These are phyloP conservation scores for Brenthis daphne DNA, from an alignment of 2,888 invertebrate species.

Conservation along the genomic window DNA sequence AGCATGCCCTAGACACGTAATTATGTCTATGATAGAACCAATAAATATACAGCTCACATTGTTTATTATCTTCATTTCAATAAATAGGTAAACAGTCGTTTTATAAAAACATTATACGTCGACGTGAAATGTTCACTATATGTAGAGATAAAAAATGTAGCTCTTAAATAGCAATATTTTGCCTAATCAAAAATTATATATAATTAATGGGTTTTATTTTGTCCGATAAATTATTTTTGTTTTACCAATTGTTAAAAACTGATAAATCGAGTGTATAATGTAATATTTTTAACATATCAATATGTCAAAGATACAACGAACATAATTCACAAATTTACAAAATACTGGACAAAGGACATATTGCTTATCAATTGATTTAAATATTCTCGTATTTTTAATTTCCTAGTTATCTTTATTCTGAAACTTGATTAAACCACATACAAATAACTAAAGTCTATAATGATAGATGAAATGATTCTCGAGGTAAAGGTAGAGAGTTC, in stretches of 20 bases:
- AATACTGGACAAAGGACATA: not conserved
- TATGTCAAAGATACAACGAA: too few relatives aligned
- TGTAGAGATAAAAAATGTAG: too few relatives aligned
- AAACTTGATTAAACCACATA: slow-evolving; percentile 18
- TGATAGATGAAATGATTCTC: slow-evolving; percentile 27
- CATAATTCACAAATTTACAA: too few relatives aligned
- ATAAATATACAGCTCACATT: slow-evolving; percentile 29
- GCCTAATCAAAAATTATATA: too few relatives aligned
- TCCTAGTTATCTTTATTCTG: not conserved
- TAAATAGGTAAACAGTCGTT: slow-evolving; percentile 18
- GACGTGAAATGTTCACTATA: too few relatives aligned
- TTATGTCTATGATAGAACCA: slow-evolving; percentile 35
- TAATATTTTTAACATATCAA: too few relatives aligned
- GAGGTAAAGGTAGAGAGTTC: slow-evolving; percentile 26
- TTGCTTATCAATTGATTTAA: not conserved
- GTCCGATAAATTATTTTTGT: too few relatives aligned
- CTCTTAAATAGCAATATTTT: too few relatives aligned
- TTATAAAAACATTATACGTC: not conserved
- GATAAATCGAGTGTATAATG: too few relatives aligned
- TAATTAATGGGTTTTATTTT: too few relatives aligned
- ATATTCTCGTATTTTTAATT: not conserved
- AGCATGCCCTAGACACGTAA: slow-evolving; percentile 37
- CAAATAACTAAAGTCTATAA: slow-evolving; percentile 19
- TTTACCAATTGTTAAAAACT: too few relatives aligned
- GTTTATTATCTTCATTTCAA: slow-evolving; percentile 27